These are phyloP conservation scores for Miltochrista miniata DNA, from an alignment of 2,888 invertebrate genomes.

Conservation along the genomic window DNA sequence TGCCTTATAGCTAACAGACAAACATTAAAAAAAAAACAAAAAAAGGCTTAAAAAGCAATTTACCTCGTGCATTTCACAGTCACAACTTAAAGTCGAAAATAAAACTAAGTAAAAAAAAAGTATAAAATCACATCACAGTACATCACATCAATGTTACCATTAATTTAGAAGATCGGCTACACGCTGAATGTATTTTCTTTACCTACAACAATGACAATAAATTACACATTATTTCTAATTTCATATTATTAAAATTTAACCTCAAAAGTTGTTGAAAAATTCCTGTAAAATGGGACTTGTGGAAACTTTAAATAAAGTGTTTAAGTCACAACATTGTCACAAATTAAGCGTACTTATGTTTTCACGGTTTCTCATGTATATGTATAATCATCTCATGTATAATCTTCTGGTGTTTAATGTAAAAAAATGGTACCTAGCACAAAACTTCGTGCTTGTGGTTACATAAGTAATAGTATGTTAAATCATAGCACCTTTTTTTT, in stretches of 20 bases:
- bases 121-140: constrained; percentile 1
- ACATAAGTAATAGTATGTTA: too few relatives aligned
- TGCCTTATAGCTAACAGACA: neutral
- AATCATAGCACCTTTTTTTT: too few relatives aligned
- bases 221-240: constrained; percentile 1
- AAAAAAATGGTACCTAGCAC: too few relatives aligned
- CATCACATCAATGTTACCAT: constrained; percentile 14
- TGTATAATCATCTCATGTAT: too few relatives aligned
- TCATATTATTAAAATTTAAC: neutral
- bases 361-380: too few relatives aligned
- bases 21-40: neutral
- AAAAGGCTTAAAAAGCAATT: constrained; percentile 4
- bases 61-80: constrained; percentile 11
- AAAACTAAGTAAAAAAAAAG: constrained; percentile 6
- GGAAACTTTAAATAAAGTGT: too few relatives aligned
- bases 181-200: constrained; percentile 12
- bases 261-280: neutral
- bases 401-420: too few relatives aligned
- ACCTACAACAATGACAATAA: constrained; percentile 17
- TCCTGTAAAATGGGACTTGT: too few relatives aligned
- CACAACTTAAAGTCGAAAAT: constrained; percentile 1
- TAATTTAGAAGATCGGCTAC: constrained; percentile 13
- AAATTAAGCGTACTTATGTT: too few relatives aligned
- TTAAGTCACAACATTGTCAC: too few relatives aligned
- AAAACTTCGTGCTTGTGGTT: too few relatives aligned